These are phyloP conservation scores for Drosophila greeni DNA, from an alignment of 2,888 invertebrate species.

Conservation along the genomic window DNA sequence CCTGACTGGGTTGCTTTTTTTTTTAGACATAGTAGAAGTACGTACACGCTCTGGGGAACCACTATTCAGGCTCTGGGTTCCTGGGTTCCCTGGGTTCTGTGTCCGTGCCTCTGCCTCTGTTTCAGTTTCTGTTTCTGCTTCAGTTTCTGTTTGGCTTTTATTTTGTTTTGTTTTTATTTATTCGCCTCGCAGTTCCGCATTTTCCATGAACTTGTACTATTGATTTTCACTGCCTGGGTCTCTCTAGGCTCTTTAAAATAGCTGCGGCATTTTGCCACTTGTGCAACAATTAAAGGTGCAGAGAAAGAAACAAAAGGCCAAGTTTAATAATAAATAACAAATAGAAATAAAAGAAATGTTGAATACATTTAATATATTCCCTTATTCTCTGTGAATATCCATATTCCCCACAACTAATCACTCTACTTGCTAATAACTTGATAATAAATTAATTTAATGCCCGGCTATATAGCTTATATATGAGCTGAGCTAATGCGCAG, in stretches of 20 bases:
- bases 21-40: conserved; percentile 16
- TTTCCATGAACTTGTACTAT: conserved; percentile 68
- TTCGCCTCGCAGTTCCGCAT: conserved; percentile 36
- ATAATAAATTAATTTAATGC: conserved; percentile 7
- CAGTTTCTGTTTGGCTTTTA: conserved; percentile 18
- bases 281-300: conserved; percentile 37
- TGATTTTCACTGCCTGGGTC: conserved; percentile 55
- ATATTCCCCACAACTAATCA: not conserved
- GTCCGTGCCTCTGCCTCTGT: not conserved
- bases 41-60: conserved; percentile 21
- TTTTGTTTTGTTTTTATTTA: conserved; percentile 20
- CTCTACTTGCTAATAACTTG: conserved; percentile 4
- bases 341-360: too few species aligned
- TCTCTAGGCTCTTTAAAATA: conserved; percentile 34
- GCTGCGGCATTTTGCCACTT: conserved; percentile 47
- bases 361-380: too few species aligned
- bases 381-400: not conserved
- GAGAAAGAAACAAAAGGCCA: not conserved
- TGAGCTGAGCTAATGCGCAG: conserved; percentile 19
- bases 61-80: conserved; percentile 19
- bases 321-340: too few species aligned
- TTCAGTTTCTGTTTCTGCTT: conserved; percentile 23
- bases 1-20: conserved; percentile 31
- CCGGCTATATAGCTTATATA: not conserved
- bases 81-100: conserved; percentile 3